Evolutionary conservation across 23 tunicate species (phyloP), one percentile per base, ranked within the genome.

Genomic region (Halocynthia roretzi): DNA sequence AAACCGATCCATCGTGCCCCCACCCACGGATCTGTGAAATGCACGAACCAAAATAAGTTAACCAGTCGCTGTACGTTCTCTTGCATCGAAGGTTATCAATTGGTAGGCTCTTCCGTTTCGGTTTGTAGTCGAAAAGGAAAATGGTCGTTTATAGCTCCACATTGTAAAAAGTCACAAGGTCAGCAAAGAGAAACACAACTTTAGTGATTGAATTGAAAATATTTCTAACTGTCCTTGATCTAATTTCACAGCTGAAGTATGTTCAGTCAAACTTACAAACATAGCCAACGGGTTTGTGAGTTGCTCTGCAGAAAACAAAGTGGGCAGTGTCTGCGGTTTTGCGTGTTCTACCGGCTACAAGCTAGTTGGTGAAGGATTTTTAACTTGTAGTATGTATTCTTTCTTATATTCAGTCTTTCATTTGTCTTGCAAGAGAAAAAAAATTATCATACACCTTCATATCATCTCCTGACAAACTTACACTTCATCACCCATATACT

Each of bases 311-410:
- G 74, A 68, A n/a, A 68, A 68, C 65, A 18, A 51, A 10, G 83
- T 67, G 7, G 83, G 83, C 0, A 80, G 83, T 68, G 54, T 80
- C 7, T 80, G 83, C 5, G 51, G 19, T 51, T 80, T 80, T 5
- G 52, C 18, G 56, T 80, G 83, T 48, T 17, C 19, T 6, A 54
- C 23, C 7, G 83, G 83, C 0, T 80, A 31, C 51, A 50, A 54
- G 14, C 76, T 80, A 7, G 55, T 15, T 0, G 83, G 83, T 6
- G 10, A 15, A 15, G 31, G 31, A 40, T 20, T 20, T 8, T 10
- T 48, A 8, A 11, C 31, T 10, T 65, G 70, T 2, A 15, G 70
- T 65, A 65, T 20, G 70, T 65, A 65, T 10, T 20, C 17, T 58
- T 1, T 58, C 17, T 15, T 58, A 15, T 14, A 58, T 58, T 15